These are phyloP conservation scores for Sorex maritimensis DNA, from an alignment of 2,797 vertebrate genomes.

Conservation along the genomic window DNA sequence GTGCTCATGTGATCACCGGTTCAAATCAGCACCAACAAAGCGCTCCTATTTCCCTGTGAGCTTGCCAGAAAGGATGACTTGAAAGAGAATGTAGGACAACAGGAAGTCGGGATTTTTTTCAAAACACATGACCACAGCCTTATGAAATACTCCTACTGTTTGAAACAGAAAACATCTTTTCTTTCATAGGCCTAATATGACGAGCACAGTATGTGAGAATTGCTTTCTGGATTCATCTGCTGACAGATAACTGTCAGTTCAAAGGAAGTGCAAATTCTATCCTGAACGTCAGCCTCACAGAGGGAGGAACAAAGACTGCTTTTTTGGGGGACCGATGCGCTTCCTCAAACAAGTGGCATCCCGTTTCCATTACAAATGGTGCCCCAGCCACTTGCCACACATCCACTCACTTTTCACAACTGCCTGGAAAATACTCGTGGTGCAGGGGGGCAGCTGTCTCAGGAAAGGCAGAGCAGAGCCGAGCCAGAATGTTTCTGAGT, in stretches of 20 bases:
- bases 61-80: background rate
- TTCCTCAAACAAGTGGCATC: background rate
- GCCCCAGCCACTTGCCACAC: background rate
- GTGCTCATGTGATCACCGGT: background rate
- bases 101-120: background rate
- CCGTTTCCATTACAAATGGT: background rate
- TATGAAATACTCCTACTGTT: slow-evolving; percentile 25
- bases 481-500: background rate
- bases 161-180: slow-evolving; percentile 11
- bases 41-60: background rate
- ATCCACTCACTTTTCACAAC: background rate
- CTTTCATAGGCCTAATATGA: background rate
- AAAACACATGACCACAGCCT: slow-evolving; percentile 7
- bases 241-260: background rate
- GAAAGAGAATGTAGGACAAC: background rate
- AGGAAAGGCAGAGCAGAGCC: background rate
- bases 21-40: background rate
- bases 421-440: background rate
- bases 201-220: slow-evolving; percentile 11
- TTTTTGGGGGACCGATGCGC: background rate
- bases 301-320: background rate
- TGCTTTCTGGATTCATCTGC: background rate
- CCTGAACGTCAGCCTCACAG: background rate
- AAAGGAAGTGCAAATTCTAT: background rate
- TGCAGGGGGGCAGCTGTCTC: background rate